Conservation (phyloP, 2,888 invertebrate species). For the Hesperia comma region DNA sequence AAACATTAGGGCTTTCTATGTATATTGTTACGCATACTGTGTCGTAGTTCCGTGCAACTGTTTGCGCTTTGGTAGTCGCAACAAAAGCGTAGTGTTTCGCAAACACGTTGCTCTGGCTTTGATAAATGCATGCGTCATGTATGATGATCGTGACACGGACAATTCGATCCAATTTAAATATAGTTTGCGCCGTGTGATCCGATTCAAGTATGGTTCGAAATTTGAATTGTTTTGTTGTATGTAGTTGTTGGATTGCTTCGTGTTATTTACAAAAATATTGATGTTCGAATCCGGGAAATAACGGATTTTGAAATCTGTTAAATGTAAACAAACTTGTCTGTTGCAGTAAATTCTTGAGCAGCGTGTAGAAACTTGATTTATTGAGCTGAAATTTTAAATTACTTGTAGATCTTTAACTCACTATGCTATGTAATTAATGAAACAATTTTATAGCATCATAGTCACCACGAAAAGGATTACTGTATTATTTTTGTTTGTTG, state of each 20-base stretch:
- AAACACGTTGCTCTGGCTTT: constrained; percentile 54
- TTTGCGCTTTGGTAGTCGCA: constrained; percentile 65
- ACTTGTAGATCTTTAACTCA: no score
- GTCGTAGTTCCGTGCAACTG: constrained; percentile 54
- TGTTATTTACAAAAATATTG: background rate
- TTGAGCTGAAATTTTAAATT: no score
- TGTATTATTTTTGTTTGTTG: no score
- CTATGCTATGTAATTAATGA: no score
- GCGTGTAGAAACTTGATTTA: no score
- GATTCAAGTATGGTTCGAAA: constrained; percentile 4
- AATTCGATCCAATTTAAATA: constrained; percentile 36
- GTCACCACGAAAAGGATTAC: no score
- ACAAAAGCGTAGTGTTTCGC: constrained; percentile 70
- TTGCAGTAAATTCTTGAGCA: no score
- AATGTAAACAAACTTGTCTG: no score
- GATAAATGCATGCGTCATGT: constrained; percentile 44
- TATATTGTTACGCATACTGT: constrained; percentile 70
- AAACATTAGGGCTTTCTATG: constrained; percentile 78
- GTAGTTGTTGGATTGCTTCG: constrained; percentile 6
- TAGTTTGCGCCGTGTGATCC: constrained; percentile 6
- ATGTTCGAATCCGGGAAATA: background rate
- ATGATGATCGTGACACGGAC: constrained; percentile 40
- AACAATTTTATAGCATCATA: no score
- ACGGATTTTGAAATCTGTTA: no score
- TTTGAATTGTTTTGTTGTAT: constrained; percentile 14